Evolutionary conservation across 2,797 vertebrate genomes (phyloP).

Genomic region (Chiloscyllium punctatum): DNA sequence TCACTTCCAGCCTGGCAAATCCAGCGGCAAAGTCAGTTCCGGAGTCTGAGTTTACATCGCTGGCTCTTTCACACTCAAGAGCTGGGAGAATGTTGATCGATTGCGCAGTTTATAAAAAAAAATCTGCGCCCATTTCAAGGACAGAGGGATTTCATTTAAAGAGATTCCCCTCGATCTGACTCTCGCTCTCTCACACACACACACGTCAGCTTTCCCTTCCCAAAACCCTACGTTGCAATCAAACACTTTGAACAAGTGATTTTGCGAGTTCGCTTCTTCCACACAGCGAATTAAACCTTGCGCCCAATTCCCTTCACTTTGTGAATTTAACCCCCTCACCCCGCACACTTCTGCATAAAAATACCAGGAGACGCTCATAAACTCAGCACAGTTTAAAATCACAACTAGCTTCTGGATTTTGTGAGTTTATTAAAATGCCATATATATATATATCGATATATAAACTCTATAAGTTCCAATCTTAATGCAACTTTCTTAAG

Average conservation of each 20-base stretch:
- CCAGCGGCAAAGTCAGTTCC: too few relatives aligned
- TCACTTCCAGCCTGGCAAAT: too few relatives aligned
- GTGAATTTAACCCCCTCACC: not conserved
- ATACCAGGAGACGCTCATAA: not conserved
- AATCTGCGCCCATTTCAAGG: constrained; percentile 76
- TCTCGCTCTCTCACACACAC: constrained; percentile 94
- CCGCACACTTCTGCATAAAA: too few relatives aligned
- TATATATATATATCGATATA: too few relatives aligned
- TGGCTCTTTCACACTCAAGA: not conserved
- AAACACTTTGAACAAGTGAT: not conserved
- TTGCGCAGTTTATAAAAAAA: constrained; percentile 93
- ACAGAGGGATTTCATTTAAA: constrained; percentile 98
- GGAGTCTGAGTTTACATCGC: not conserved
- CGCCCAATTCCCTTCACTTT: not conserved
- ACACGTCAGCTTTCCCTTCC: constrained; percentile 96
- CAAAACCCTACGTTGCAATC: constrained; percentile 15
- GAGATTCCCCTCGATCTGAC: constrained; percentile 99
- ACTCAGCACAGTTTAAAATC: not conserved
- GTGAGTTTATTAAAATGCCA: not conserved
- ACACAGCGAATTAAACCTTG: not conserved
- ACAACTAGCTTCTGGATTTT: not conserved
- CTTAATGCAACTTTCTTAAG: not conserved
- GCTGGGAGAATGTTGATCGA: constrained; percentile 91
- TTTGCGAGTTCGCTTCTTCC: not conserved
- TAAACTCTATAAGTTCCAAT: too few relatives aligned